Percentiles rank a stretch among this genome's conserved stretches.
phyloP scores from a whole-genome alignment of 2,113 vertebrate species.

The Channa argus region DNA sequence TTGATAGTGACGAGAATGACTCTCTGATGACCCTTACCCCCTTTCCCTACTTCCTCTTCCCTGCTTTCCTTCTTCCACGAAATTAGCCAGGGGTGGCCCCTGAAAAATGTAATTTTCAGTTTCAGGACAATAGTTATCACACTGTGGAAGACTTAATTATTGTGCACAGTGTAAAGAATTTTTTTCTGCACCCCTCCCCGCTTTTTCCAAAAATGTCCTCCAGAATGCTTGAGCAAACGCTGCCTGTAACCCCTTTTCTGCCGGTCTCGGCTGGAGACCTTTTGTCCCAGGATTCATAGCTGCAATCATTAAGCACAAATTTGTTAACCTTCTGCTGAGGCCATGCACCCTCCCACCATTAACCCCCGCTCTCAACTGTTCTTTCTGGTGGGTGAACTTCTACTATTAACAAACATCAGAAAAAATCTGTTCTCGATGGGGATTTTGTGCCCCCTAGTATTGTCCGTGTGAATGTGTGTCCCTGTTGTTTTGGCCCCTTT shows the following conservation, averaged over 20 bases:
- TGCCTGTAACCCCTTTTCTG: conserved; percentile 78
- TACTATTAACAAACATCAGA: conserved; percentile 71
- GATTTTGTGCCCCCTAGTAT: conserved; percentile 63
- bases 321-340: conserved; percentile 81
- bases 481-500: conserved; percentile 74
- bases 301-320: conserved; percentile 84
- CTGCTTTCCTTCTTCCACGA: conserved; percentile 82
- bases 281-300: conserved; percentile 81
- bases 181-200: conserved; percentile 42
- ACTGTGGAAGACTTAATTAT: conserved; percentile 86
- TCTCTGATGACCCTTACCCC: conserved; percentile 88
- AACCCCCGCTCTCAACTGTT: conserved; percentile 49
- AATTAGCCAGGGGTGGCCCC: conserved; percentile 87
- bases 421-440: conserved; percentile 53
- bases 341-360: conserved; percentile 37
- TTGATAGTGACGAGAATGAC: conserved; percentile 89
- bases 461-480: conserved; percentile 73
- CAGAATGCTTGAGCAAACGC: conserved; percentile 81
- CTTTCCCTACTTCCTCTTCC: conserved; percentile 66
- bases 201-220: conserved; percentile 56
- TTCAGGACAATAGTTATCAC: conserved; percentile 82
- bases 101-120: conserved; percentile 84
- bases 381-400: conserved; percentile 79
- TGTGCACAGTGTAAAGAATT: conserved; percentile 81
- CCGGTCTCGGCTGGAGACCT: conserved; percentile 76